phyloP scores from a whole-genome alignment of 2,888 invertebrate species.

The Chrysolina haemoptera region DNA sequence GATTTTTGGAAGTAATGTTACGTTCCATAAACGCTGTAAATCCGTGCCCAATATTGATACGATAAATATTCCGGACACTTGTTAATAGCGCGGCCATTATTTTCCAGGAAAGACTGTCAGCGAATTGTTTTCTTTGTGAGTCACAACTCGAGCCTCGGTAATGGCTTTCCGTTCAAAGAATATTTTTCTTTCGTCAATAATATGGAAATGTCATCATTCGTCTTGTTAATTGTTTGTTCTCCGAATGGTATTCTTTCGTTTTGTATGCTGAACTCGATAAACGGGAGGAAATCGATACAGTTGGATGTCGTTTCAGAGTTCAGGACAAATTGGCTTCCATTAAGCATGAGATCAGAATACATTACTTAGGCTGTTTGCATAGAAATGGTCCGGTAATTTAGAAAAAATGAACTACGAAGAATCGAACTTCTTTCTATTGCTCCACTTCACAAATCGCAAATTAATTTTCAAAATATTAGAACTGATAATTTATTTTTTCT shows the following conservation, averaged over 20 bases:
- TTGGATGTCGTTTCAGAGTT: neutral
- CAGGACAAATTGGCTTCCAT: neutral
- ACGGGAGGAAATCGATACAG: neutral
- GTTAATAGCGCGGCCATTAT: constrained; percentile 3
- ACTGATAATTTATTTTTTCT: too few relatives aligned
- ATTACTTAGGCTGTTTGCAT: neutral
- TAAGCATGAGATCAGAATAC: neutral
- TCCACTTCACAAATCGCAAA: too few relatives aligned
- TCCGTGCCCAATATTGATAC: neutral
- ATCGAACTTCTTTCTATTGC: too few relatives aligned
- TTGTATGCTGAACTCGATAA: neutral
- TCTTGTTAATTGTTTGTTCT: constrained; percentile 6
- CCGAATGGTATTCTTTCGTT: neutral
- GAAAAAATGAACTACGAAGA: too few relatives aligned
- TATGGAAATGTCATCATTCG: constrained; percentile 11
- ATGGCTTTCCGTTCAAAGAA: neutral
- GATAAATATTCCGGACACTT: neutral
- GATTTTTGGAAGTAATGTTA: too few relatives aligned
- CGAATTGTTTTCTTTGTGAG: constrained; percentile 9
- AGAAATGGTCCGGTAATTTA: too few relatives aligned
- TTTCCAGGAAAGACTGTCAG: neutral
- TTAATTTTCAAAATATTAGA: too few relatives aligned
- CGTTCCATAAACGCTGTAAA: too few relatives aligned
- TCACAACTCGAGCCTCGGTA: neutral
- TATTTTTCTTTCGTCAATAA: constrained; percentile 9